Evolutionary conservation across 1,140 invertebrate genomes (phyloP), one percentile per base, ranked within the genome.

Genomic region (Notospermus geniculatus): DNA sequence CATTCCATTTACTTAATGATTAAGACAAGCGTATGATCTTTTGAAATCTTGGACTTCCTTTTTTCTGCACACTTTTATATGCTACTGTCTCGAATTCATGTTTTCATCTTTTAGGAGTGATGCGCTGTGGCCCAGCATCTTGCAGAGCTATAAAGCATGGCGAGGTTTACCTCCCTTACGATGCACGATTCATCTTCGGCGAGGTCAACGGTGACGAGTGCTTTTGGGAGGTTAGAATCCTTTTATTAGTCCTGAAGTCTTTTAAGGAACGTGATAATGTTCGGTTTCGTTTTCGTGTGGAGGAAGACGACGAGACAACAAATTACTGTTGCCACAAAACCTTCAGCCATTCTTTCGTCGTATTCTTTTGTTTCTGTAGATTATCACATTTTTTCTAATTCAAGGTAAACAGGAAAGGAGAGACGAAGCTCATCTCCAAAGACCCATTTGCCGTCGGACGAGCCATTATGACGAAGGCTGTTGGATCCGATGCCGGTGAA

Each of bases 391-490:
- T 36, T 15, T 36, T 7, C 32, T 7, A 7, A 15, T 36, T 36
- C 15, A 4, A 36, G 32, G 32, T 36, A 15, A n/a, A 50, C 25
- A 27, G 9, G 46, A 50, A 50, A 23, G 46, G 46, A n/a, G 25
- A 50, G 19, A 9, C 25, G 46, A 27, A 5, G 46, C 9, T 50
- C 19, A 5, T 50, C 4, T 23, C 4, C n/a, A 27, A 23, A 50
- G 25, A 50, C 25, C n/a, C 4, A 9, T 23, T 19, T n/a, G n/a
- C 19, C n/a, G 89, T 97, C 71, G 94, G 94, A 0, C 87, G 89
- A 74, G 81, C 87, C 29, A 92, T 97, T 32, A 92, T 91, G 68
- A 97, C 94, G 0, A 97, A 97, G 84, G 87, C 89, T 22, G 86
- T 92, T 25, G 90, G 90, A 5, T 61, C 57, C 22, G 67, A 70